These are phyloP conservation scores for Rhingia campestris DNA, from an alignment of 2,888 invertebrate genomes.

Conservation along the genomic window DNA sequence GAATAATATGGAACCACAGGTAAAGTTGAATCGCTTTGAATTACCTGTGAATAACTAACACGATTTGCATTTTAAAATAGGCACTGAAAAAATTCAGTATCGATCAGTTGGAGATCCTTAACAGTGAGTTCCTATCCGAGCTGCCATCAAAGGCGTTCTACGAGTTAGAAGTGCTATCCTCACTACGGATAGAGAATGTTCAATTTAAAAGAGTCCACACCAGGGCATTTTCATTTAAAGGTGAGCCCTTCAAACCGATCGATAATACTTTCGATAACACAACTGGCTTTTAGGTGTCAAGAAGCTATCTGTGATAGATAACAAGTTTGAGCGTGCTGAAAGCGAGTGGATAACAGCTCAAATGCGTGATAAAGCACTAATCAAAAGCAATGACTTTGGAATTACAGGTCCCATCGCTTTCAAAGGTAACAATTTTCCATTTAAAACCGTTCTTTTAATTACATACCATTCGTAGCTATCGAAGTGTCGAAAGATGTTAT, in stretches of 20 bases:
- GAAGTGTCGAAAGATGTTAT: conserved; percentile 77
- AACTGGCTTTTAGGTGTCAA: conserved; percentile 42
- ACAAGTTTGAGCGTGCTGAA: conserved; percentile 78
- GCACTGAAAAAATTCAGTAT: conserved; percentile 91
- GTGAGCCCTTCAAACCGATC: conserved; percentile 75
- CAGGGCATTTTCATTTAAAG: conserved; percentile 86
- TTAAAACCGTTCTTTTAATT: conserved; percentile 7
- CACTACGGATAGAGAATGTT: conserved; percentile 87
- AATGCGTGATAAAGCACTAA: conserved; percentile 78
- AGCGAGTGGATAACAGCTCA: conserved; percentile 81
- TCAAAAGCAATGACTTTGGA: conserved; percentile 80
- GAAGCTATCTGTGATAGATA: conserved; percentile 77
- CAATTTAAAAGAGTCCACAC: conserved; percentile 86
- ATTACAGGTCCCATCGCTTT: conserved; percentile 80
- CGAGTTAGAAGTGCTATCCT: conserved; percentile 88
- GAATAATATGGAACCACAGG: conserved; percentile 84
- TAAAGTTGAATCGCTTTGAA: conserved; percentile 54
- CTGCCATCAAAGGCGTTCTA: conserved; percentile 89
- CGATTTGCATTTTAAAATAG: conserved; percentile 78
- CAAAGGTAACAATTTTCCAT: conserved; percentile 75
- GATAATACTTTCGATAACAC: background rate
- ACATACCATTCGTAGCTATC: conserved; percentile 75
- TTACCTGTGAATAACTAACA: background rate
- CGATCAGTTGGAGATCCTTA: conserved; percentile 86
- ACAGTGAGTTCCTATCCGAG: conserved; percentile 84